phyloP scores from a whole-genome alignment of 2,888 invertebrate genomes.

The Opisthograptis luteolata region DNA sequence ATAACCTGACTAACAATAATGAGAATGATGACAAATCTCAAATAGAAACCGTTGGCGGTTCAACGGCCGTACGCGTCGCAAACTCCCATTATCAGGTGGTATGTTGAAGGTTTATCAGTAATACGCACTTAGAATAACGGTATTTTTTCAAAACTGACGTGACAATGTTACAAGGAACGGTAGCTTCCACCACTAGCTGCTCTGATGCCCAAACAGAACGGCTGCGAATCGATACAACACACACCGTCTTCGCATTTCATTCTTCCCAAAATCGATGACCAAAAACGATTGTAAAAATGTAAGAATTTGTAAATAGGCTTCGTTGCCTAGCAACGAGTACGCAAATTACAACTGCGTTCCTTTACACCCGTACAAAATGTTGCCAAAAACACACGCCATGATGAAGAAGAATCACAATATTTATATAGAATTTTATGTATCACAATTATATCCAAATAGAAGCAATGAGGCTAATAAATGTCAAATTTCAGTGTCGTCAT shows the following conservation, averaged over 20 bases:
- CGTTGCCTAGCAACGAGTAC: slow-evolving; percentile 63
- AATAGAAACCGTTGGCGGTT: no score
- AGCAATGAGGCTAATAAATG: no score
- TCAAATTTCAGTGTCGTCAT: no score
- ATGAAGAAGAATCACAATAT: no score
- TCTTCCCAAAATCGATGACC: slow-evolving; percentile 75
- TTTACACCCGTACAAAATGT: slow-evolving; percentile 3
- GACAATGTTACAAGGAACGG: slow-evolving; percentile 11
- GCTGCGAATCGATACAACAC: slow-evolving; percentile 16
- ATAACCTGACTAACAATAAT: slow-evolving; percentile 11
- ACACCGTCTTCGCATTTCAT: slow-evolving; percentile 53
- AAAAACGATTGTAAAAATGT: slow-evolving; percentile 62
- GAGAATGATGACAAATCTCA: background rate
- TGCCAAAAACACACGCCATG: background rate
- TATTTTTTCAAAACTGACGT: background rate
- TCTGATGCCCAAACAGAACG: background rate
- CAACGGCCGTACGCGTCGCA: no score
- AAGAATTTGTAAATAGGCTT: slow-evolving; percentile 60
- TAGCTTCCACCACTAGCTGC: slow-evolving; percentile 15
- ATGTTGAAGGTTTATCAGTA: background rate
- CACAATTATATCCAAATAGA: no score
- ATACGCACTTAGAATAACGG: background rate
- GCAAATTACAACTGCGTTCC: slow-evolving; percentile 38
- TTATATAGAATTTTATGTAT: no score
- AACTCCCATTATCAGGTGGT: no score